phyloP scores from a whole-genome alignment of 2,888 invertebrate species.

The Lingula anatina region DNA sequence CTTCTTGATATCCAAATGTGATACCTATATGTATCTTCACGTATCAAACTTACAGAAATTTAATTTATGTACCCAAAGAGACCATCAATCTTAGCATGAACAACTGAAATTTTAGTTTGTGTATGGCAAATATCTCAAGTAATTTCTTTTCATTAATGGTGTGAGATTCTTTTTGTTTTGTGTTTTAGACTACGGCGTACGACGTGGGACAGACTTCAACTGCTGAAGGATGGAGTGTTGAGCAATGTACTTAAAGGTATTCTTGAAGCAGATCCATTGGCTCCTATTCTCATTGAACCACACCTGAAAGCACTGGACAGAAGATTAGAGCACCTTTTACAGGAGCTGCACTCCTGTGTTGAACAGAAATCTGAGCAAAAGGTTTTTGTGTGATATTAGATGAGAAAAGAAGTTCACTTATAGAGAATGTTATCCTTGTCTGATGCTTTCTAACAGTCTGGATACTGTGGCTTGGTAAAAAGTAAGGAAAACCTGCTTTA shows the following conservation, averaged over 20 bases:
- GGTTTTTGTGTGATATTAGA: slow-evolving; percentile 11
- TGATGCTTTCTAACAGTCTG: no score
- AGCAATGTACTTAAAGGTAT: slow-evolving; percentile 27
- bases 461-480: no score
- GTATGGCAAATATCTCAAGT: neutral
- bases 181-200: slow-evolving; percentile 30
- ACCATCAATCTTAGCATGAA: no score
- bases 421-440: neutral
- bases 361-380: slow-evolving; percentile 11
- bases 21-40: no score
- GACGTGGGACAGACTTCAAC: slow-evolving; percentile 32
- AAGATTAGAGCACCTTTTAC: slow-evolving; percentile 25
- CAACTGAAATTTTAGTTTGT: neutral
- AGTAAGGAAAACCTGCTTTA: no score
- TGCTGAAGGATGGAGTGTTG: slow-evolving; percentile 34
- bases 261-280: slow-evolving; percentile 34
- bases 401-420: neutral
- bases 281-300: slow-evolving; percentile 34
- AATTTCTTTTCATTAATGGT: neutral
- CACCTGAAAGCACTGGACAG: slow-evolving; percentile 43
- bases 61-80: no score
- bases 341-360: slow-evolving; percentile 26
- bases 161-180: neutral
- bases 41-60: no score
- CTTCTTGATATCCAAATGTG: no score